Percentiles rank a stretch among this genome's conserved stretches.
Conservation (phyloP, 2,113 vertebrate species). For the Hepsetus odoe region DNA sequence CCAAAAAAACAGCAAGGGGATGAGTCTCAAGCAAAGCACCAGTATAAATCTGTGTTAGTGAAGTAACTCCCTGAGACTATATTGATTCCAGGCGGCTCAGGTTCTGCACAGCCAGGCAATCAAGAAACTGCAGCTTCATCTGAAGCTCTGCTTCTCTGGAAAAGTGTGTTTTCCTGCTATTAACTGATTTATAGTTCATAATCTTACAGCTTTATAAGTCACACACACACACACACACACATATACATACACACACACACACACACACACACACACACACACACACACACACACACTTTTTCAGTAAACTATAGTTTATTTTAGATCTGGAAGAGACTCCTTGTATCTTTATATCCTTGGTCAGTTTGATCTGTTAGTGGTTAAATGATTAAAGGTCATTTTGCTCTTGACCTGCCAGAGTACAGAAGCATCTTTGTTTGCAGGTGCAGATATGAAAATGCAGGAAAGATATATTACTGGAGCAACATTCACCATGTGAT, state of each 20-base stretch:
- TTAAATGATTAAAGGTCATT: not conserved
- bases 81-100: not conserved
- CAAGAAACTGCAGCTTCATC: not conserved
- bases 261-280: too few species aligned
- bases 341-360: too few species aligned
- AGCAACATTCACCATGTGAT: not conserved
- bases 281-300: not conserved
- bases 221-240: too few species aligned
- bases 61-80: not conserved
- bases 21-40: not conserved
- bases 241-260: too few species aligned
- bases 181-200: not conserved
- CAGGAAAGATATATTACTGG: not conserved
- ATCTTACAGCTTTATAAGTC: not conserved
- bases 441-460: not conserved
- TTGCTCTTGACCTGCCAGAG: not conserved
- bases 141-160: not conserved
- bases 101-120: not conserved
- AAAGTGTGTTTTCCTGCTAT: not conserved
- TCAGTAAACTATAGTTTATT: too few species aligned
- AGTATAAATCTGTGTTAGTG: not conserved
- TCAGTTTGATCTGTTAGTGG: not conserved
- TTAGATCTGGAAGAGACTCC: too few species aligned
- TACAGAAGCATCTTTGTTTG: not conserved
- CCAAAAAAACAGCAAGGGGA: too few species aligned